Percentiles rank a stretch among this genome's conserved stretches.
Conservation (phyloP, 1,140 invertebrate species). For the Ceratina japonica region DNA sequence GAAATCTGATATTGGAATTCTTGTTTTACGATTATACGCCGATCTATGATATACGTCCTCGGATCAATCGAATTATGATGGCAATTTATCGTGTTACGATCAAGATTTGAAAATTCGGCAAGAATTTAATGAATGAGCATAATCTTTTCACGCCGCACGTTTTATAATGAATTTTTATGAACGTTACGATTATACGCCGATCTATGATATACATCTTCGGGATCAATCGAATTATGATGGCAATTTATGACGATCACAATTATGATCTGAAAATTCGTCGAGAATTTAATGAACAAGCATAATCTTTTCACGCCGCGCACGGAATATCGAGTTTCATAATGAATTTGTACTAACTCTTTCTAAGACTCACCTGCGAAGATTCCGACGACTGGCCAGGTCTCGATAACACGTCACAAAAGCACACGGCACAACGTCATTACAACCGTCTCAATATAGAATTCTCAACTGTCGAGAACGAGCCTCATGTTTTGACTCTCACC, state of each 20-base stretch:
- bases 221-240: too few relatives aligned
- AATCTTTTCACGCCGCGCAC: too few relatives aligned
- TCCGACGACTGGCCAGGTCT: neutral
- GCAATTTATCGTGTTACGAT: too few relatives aligned
- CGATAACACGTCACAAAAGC: constrained; percentile 26
- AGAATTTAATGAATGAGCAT: neutral
- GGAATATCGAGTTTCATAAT: neutral
- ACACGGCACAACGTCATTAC: constrained; percentile 41
- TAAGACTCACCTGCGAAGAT: constrained; percentile 9
- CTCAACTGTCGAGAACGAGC: too few relatives aligned
- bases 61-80: too few relatives aligned
- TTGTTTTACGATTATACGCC: neutral
- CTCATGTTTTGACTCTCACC: constrained; percentile 1
- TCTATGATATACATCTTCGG: neutral
- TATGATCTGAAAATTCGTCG: neutral
- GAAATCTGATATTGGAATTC: neutral
- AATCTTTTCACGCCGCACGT: too few relatives aligned
- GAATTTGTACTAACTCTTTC: neutral
- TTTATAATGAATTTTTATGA: neutral
- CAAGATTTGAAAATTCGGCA: neutral
- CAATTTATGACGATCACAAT: too few relatives aligned
- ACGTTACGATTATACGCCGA: neutral
- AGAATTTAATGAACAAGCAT: neutral
- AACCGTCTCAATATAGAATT: neutral
- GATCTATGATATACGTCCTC: neutral